Base-by-base conservation (phyloP, 2,888 invertebrate genomes). In the Limnephilus auricula region DNA sequence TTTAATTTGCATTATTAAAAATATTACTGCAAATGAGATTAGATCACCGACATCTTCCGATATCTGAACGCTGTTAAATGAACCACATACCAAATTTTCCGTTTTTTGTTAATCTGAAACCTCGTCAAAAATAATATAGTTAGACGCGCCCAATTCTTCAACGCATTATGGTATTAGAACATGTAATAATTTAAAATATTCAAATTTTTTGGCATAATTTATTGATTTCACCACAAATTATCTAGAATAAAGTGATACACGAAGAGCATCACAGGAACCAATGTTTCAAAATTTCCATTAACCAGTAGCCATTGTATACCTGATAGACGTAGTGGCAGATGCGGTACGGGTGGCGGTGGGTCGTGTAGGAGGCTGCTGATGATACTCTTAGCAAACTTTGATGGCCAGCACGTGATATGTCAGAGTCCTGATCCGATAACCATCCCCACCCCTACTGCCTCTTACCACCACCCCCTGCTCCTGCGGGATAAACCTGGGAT, bases 341-440 rank as follows among this genome's bases (percentile, higher is more conserved):
- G 84, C 30, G 84, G 2, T 13, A 40, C 10, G 40, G 13, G 45
- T 30, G 84, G 25, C n/a, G 40, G 40, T 18, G 84, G 84, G 30
- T 18, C 65, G 25, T n/a, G 30, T 25, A n/a, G 84, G 37, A 30
- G 37, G 40, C 25, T 82, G 40, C 30, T 45, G 84, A 85, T 85
- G 84, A 40, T 85, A 40, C 12, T 40, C 40, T 30, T 34, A 40
- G 37, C 37, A 30, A 82, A 85, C 37, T 45, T 40, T 85, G 84
- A 84, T 84, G 84, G 84, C n/a, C 45, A 15, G 37, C 40, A 30
- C 84, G 40, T 85, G 84, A 37, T 40, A 40, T 45, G 84, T n/a
- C 34, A 13, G 40, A 25, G 40, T 15, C 40, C 37, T 30, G 84
- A 40, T 25, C 84, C n/a, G 84, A 34, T 37, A n/a, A 65, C 25